Conservation (phyloP, 2,797 vertebrate species). For the Rhynchonycteris naso region DNA sequence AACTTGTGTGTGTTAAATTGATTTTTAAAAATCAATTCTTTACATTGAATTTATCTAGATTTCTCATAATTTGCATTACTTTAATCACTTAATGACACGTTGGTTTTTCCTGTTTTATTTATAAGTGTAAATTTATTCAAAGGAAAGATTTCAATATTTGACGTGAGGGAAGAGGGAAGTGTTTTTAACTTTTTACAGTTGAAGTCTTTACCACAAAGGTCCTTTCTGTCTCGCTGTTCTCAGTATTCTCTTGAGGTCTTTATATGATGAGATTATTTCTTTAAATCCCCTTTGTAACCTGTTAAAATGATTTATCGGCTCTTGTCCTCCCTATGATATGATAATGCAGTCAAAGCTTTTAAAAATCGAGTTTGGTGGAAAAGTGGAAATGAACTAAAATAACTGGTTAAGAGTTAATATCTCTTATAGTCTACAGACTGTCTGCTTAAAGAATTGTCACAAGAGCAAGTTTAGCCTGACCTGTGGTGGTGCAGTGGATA, state of each 20-base stretch:
- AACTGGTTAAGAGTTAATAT: slow-evolving; percentile 9
- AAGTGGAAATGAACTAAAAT: slow-evolving; percentile 36
- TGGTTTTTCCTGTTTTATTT: slow-evolving; percentile 47
- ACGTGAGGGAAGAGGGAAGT: neutral
- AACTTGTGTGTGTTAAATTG: neutral
- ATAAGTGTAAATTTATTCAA: slow-evolving; percentile 24
- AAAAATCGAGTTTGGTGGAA: neutral
- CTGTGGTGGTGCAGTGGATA: no score
- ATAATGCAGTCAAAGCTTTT: slow-evolving; percentile 18
- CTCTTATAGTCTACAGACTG: neutral
- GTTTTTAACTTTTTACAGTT: slow-evolving; percentile 27
- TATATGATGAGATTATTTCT: neutral
- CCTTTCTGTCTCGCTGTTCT: neutral
- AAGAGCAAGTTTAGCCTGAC: no score
- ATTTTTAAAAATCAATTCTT: neutral
- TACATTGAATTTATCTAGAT: neutral
- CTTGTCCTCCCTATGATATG: neutral
- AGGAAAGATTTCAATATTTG: slow-evolving; percentile 15
- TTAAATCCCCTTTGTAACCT: neutral
- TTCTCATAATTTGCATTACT: neutral
- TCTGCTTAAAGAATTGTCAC: slow-evolving; percentile 18
- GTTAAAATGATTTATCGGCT: neutral
- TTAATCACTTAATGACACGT: neutral
- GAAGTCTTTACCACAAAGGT: neutral
- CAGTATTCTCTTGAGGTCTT: neutral